Conservation (phyloP, 1,140 invertebrate genomes). For the Alviniconcha marisindica region DNA sequence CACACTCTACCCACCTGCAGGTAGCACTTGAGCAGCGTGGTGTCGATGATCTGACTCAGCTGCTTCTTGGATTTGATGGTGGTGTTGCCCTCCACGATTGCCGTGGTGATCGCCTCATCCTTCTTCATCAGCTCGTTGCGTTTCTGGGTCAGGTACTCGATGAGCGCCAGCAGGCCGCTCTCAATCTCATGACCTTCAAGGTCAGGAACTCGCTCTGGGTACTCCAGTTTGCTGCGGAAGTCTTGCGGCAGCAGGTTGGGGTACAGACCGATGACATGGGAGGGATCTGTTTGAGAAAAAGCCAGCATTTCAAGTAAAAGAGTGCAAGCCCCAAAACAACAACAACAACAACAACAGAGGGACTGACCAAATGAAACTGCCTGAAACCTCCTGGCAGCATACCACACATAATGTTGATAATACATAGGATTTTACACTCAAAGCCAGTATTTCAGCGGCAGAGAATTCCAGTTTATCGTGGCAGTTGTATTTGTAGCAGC, state of each 20-base stretch:
- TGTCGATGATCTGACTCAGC: conserved; percentile 95
- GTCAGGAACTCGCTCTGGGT: conserved; percentile 80
- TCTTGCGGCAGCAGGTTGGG: conserved; percentile 90
- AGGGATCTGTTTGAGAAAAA: conserved; percentile 83
- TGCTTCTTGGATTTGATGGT: conserved; percentile 79
- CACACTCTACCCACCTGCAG: conserved; percentile 91
- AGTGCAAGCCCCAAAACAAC: not conserved
- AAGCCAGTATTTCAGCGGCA: too few species aligned
- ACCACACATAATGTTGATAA: not conserved
- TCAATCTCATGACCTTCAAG: conserved; percentile 91
- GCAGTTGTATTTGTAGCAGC: too few species aligned
- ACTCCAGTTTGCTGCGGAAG: conserved; percentile 78
- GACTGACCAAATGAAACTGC: too few species aligned
- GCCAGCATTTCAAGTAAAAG: not conserved
- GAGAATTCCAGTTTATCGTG: too few species aligned
- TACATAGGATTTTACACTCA: not conserved
- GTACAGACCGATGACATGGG: conserved; percentile 95
- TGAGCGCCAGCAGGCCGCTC: conserved; percentile 90
- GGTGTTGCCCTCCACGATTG: conserved; percentile 77
- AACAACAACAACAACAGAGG: not conserved
- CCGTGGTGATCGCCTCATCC: conserved; percentile 65
- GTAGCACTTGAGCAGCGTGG: conserved; percentile 97
- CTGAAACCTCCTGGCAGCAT: not conserved
- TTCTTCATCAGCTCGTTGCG: conserved; percentile 69
- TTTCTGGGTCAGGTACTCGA: conserved; percentile 88